These are phyloP conservation scores for Lasiurus cinereus DNA, from an alignment of 2,113 vertebrate genomes.

Conservation along the genomic window DNA sequence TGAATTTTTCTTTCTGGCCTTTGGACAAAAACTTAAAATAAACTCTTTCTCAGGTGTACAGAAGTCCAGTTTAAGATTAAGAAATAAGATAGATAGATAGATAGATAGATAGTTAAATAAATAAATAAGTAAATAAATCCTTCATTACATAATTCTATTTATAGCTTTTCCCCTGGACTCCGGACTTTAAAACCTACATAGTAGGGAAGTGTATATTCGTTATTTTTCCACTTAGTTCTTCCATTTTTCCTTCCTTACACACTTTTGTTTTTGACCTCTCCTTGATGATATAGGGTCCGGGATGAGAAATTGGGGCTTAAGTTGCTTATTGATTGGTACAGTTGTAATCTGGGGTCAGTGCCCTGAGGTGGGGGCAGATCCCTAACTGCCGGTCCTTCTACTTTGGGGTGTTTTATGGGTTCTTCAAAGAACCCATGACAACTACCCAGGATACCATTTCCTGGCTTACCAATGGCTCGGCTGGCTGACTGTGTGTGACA, in stretches of 20 bases:
- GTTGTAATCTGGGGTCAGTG: background rate
- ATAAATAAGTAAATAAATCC: no score
- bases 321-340: background rate
- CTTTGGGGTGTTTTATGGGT: background rate
- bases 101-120: no score
- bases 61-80: background rate
- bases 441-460: background rate
- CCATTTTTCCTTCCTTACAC: background rate
- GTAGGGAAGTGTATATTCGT: background rate
- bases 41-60: background rate
- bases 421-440: background rate
- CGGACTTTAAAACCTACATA: background rate
- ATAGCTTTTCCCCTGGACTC: background rate
- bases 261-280: background rate
- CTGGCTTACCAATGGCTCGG: accelerated
- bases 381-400: background rate
- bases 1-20: background rate
- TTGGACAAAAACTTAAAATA: background rate
- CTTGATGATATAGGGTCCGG: background rate
- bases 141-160: background rate
- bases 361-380: accelerated
- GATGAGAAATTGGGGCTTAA: background rate
- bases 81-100: background rate
- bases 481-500: accelerated
- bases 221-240: background rate